phyloP scores from a whole-genome alignment of 2,797 vertebrate genomes.

The Hydrophis major region DNA sequence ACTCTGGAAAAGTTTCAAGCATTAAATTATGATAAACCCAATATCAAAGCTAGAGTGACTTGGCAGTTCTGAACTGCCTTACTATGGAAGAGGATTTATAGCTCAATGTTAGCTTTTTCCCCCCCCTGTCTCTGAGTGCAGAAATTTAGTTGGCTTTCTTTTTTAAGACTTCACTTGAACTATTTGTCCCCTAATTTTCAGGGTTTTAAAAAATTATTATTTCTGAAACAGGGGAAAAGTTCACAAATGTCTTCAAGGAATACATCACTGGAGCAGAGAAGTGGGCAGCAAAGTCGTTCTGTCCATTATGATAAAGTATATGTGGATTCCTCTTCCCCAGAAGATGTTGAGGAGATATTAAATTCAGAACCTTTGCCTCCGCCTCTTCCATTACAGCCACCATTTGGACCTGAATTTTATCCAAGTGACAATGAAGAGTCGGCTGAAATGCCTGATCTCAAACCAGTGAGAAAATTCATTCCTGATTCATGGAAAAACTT shows the following conservation, averaged over 20 bases:
- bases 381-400: constrained; percentile 83
- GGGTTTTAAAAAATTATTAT: neutral
- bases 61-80: neutral
- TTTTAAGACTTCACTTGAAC: neutral
- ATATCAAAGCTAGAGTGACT: neutral
- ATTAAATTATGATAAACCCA: neutral
- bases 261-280: constrained; percentile 34
- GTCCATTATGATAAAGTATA: constrained; percentile 76
- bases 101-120: neutral
- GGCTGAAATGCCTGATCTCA: constrained; percentile 76
- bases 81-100: neutral
- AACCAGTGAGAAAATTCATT: constrained; percentile 88
- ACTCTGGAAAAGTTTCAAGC: neutral
- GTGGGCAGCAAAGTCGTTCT: constrained; percentile 40
- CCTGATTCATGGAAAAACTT: constrained; percentile 92
- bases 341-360: constrained; percentile 64
- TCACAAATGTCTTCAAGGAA: constrained; percentile 66
- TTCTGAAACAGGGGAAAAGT: constrained; percentile 38
- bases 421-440: constrained; percentile 71
- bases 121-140: neutral
- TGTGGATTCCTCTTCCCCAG: constrained; percentile 47
- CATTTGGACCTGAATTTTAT: constrained; percentile 78
- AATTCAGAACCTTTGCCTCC: constrained; percentile 85
- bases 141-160: neutral
- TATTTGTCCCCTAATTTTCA: neutral